phyloP scores from a whole-genome alignment of 2,888 invertebrate genomes.

The Callinectes sapidus region DNA sequence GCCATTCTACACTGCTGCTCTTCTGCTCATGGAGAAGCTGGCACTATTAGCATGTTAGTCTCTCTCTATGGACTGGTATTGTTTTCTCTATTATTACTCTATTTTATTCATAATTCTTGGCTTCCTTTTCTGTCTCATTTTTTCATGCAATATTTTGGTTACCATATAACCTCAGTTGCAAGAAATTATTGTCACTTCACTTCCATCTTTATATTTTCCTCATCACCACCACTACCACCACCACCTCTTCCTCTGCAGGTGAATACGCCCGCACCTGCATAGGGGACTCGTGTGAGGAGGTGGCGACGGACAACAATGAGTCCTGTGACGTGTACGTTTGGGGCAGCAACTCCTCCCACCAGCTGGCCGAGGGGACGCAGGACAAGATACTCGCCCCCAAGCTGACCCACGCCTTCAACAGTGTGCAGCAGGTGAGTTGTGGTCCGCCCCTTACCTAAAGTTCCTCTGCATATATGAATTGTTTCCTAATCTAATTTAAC shows the following conservation, averaged over 20 bases:
- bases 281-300: constrained; percentile 60
- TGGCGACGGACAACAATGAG: constrained; percentile 43
- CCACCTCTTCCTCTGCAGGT: constrained; percentile 40
- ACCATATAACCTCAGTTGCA: no score
- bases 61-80: not conserved
- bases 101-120: not conserved
- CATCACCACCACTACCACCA: no score
- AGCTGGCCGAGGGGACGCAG: constrained; percentile 80
- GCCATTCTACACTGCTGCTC: constrained; percentile 79
- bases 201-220: not conserved
- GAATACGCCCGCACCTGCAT: constrained; percentile 63
- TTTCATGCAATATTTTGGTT: no score
- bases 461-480: not conserved
- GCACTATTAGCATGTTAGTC: constrained; percentile 64
- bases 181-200: not conserved
- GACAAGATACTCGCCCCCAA: constrained; percentile 81
- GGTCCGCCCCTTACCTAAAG: not conserved
- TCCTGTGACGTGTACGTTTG: constrained; percentile 80
- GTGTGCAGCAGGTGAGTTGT: constrained; percentile 79
- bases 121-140: not conserved
- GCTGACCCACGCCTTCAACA: constrained; percentile 79
- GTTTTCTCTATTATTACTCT: not conserved
- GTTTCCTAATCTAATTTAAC: not conserved
- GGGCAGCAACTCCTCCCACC: constrained; percentile 83
- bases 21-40: constrained; percentile 78